A percentile compares a stretch with the other conserved stretches of the same genome.
These are phyloP conservation scores for Melanogrammus aeglefinus DNA, from an alignment of 2,797 vertebrate species.

Conservation along the genomic window DNA sequence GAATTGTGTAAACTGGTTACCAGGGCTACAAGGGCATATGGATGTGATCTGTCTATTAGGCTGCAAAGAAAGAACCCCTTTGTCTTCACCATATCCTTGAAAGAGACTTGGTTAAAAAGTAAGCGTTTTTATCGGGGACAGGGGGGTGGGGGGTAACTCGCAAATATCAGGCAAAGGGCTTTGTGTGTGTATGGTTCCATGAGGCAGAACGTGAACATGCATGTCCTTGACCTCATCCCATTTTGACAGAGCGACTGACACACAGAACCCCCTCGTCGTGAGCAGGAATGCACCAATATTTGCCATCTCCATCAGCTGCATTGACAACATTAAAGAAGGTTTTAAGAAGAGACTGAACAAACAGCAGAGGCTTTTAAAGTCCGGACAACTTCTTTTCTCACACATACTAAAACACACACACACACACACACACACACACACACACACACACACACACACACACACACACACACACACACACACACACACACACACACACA, in stretches of 20 bases:
- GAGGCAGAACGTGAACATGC: constrained; percentile 50
- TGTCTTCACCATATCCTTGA: constrained; percentile 72
- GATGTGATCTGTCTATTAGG: constrained; percentile 33
- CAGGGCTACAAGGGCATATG: constrained; percentile 42
- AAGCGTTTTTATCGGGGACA: constrained; percentile 63
- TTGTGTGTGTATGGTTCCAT: constrained; percentile 21
- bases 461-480: background rate
- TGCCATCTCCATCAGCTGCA: constrained; percentile 63
- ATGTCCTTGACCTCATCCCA: constrained; percentile 59
- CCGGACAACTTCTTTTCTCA: constrained; percentile 37
- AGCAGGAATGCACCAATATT: constrained; percentile 75
- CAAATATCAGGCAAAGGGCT: constrained; percentile 20
- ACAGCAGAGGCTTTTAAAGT: constrained; percentile 33
- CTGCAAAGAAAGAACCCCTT: constrained; percentile 60
- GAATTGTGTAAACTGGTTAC: background rate
- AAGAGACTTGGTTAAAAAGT: constrained; percentile 68
- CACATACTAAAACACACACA: background rate
- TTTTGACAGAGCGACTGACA: constrained; percentile 61
- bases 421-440: background rate
- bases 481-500: background rate
- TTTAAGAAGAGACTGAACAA: constrained; percentile 37
- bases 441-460: background rate
- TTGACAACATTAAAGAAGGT: constrained; percentile 60
- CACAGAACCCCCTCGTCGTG: constrained; percentile 37
- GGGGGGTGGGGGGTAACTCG: constrained; percentile 2